phyloP scores from a whole-genome alignment of 2,113 vertebrate species.

The Takifugu flavidus region DNA sequence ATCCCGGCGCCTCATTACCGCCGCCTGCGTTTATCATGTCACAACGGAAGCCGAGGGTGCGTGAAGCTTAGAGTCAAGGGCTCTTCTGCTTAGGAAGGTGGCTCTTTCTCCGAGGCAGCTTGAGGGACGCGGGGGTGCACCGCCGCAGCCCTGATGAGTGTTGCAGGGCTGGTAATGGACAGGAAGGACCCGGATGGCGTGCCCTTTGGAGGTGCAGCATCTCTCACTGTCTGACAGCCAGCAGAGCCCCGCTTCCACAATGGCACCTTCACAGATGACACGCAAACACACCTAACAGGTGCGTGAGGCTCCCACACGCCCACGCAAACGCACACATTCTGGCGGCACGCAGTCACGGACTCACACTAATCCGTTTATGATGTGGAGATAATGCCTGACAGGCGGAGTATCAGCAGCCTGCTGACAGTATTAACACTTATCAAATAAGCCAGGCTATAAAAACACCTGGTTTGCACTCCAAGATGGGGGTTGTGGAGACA shows the following conservation, averaged over 20 bases:
- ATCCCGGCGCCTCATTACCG: constrained; percentile 66
- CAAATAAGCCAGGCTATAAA: constrained; percentile 50
- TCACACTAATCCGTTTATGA: constrained; percentile 42
- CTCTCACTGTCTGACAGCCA: constrained; percentile 72
- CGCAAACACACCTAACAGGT: constrained; percentile 58
- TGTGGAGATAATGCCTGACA: constrained; percentile 52
- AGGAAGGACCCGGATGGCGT: constrained; percentile 66
- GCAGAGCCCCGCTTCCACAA: constrained; percentile 64
- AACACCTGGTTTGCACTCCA: constrained; percentile 44
- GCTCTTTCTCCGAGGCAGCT: constrained; percentile 57
- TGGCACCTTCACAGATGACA: constrained; percentile 70
- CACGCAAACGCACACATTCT: constrained; percentile 53
- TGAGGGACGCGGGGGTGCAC: constrained; percentile 68
- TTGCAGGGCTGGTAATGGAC: constrained; percentile 73
- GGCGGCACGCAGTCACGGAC: constrained; percentile 33
- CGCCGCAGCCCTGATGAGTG: constrained; percentile 67
- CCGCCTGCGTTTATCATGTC: constrained; percentile 63
- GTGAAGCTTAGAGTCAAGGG: constrained; percentile 64
- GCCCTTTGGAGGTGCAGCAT: constrained; percentile 72
- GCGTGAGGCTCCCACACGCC: constrained; percentile 43
- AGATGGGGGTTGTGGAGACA: constrained; percentile 43
- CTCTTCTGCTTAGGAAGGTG: constrained; percentile 66
- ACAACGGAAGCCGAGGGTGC: constrained; percentile 65
- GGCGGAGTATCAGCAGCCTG: constrained; percentile 51
- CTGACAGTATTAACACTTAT: constrained; percentile 57